A percentile compares a stretch with the other conserved stretches of the same genome.
These are phyloP conservation scores for Hemicordylus capensis DNA, from an alignment of 2,113 vertebrate species.

Conservation along the genomic window DNA sequence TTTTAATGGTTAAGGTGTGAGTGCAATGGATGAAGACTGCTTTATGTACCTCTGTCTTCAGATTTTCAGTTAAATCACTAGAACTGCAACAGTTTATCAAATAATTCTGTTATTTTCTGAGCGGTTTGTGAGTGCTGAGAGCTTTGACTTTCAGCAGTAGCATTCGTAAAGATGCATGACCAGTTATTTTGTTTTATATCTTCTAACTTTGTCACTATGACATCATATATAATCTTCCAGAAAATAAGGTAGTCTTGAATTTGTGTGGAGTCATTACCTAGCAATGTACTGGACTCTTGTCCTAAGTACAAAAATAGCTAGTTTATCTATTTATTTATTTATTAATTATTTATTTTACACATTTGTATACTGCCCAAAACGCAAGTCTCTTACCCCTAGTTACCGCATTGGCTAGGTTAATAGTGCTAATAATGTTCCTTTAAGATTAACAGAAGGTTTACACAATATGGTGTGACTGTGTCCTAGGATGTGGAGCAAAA, in stretches of 20 bases:
- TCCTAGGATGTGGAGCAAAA: not conserved
- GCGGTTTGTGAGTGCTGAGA: not conserved
- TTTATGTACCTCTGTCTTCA: not conserved
- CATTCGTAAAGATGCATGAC: not conserved
- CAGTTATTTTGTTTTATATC: not conserved
- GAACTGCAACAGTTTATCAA: not conserved
- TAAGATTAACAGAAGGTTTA: no score
- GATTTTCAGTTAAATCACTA: not conserved
- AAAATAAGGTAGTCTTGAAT: not conserved
- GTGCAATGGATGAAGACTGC: constrained; percentile 1
- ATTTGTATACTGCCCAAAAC: no score
- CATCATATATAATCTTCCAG: not conserved
- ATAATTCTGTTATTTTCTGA: not conserved
- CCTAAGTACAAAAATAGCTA: not conserved
- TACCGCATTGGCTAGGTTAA: not conserved
- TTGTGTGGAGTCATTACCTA: not conserved
- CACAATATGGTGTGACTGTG: not conserved
- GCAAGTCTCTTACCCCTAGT: no score
- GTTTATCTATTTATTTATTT: no score
- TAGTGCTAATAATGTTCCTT: not conserved
- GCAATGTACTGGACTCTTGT: not conserved
- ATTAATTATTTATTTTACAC: no score
- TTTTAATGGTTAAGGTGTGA: not conserved
- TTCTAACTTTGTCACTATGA: not conserved
- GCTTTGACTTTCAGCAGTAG: not conserved